Evolutionary conservation across 2,888 invertebrate genomes (phyloP).

Genomic region (Ennomos quercinarius): DNA sequence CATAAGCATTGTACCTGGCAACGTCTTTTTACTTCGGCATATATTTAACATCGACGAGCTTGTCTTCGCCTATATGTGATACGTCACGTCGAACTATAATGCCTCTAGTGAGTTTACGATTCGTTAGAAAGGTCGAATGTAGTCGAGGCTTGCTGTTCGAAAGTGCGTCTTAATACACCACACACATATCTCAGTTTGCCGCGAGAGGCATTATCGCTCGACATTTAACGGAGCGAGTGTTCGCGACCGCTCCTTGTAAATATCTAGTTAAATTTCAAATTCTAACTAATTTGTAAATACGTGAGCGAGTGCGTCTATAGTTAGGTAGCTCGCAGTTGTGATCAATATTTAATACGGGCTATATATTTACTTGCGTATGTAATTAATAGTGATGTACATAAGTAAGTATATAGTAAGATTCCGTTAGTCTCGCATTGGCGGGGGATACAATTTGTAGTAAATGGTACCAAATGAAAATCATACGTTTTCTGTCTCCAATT

Average conservation of each 20-base stretch:
- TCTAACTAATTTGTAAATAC: conserved; percentile 74
- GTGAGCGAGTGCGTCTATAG: conserved; percentile 69
- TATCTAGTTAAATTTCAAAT: conserved; percentile 78
- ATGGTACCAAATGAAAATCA: too few relatives aligned
- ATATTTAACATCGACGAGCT: neutral
- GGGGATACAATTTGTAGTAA: neutral
- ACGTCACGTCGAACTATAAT: conserved; percentile 13
- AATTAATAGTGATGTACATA: neutral
- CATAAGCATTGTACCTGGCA: too few relatives aligned
- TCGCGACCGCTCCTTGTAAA: conserved; percentile 59
- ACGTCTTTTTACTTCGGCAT: too few relatives aligned
- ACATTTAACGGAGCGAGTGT: conserved; percentile 3
- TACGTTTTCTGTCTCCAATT: too few relatives aligned
- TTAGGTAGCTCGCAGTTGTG: conserved; percentile 57
- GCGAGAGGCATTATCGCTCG: conserved; percentile 8
- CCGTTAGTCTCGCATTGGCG: conserved; percentile 23
- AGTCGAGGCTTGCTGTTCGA: conserved; percentile 4
- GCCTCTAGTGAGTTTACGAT: conserved; percentile 4
- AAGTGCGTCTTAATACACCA: conserved; percentile 10
- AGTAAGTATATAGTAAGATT: conserved; percentile 1
- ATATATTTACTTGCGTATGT: conserved; percentile 10
- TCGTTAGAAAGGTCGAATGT: neutral
- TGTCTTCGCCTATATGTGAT: conserved; percentile 4
- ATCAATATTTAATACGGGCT: conserved; percentile 24
- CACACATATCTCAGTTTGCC: conserved; percentile 15